Conservation (phyloP, 2,797 vertebrate genomes). For the Florisuga fusca region DNA sequence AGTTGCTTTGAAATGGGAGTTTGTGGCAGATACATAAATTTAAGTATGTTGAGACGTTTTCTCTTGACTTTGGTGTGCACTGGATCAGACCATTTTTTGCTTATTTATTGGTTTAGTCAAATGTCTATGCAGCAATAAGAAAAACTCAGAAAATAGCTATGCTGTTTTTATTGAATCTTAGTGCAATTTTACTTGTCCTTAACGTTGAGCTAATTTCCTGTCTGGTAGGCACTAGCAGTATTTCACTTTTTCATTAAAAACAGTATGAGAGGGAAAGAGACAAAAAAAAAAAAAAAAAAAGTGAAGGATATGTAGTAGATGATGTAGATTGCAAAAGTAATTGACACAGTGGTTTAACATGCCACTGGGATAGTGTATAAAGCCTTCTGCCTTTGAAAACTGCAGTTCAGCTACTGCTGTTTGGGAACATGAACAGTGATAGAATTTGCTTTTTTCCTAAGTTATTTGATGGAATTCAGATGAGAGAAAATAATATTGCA, state of each 20-base stretch:
- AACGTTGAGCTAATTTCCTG: constrained; percentile 64
- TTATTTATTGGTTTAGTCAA: constrained; percentile 31
- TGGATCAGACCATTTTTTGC: neutral
- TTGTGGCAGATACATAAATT: neutral
- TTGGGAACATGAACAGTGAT: neutral
- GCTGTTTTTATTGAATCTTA: constrained; percentile 17
- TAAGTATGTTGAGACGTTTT: neutral
- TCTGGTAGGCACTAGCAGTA: constrained; percentile 14
- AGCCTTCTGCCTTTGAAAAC: constrained; percentile 1
- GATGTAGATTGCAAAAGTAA: neutral
- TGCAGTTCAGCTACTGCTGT: neutral
- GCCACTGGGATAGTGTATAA: neutral
- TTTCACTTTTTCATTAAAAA: constrained; percentile 61
- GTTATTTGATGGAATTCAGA: neutral
- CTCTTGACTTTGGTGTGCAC: neutral
- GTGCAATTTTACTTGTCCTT: constrained; percentile 45
- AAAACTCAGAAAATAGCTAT: constrained; percentile 49
- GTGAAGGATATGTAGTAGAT: neutral
- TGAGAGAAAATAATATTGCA: constrained; percentile 14
- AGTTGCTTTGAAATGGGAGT: constrained; percentile 7
- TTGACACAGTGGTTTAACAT: neutral
- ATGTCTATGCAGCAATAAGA: constrained; percentile 5
- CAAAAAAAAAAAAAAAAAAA: neutral
- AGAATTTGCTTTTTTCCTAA: constrained; percentile 24
- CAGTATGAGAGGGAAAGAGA: neutral